Percentiles rank a stretch among this genome's conserved stretches.
Conservation (phyloP, 2,113 vertebrate species). For the Mormyrus iriodes region DNA sequence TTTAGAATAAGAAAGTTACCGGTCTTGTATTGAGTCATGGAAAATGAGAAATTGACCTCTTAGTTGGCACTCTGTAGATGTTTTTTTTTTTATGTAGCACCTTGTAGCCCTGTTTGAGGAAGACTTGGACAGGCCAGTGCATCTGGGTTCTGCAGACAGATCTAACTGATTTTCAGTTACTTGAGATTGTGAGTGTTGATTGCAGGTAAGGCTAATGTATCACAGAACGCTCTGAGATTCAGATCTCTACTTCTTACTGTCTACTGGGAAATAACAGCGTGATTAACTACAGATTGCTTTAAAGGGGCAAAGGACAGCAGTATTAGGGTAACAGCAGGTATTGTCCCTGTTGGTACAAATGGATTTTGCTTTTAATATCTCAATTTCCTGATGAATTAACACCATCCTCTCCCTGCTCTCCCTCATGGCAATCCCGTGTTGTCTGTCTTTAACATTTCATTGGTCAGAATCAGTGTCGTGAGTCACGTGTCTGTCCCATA, state of each 20-base stretch:
- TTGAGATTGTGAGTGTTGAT: background rate
- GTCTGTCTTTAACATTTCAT: background rate
- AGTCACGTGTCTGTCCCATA: background rate
- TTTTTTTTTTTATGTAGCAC: background rate
- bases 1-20: background rate
- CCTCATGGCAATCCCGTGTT: background rate
- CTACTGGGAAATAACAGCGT: slow-evolving; percentile 10
- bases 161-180: background rate
- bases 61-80: background rate
- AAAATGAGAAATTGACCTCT: background rate
- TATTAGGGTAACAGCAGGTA: background rate
- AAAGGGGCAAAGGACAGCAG: background rate
- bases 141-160: background rate
- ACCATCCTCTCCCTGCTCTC: background rate
- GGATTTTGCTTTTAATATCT: background rate
- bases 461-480: background rate
- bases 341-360: background rate
- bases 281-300: slow-evolving; percentile 8
- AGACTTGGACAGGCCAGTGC: background rate
- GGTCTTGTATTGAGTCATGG: background rate
- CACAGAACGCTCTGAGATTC: background rate
- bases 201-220: background rate
- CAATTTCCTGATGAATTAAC: slow-evolving; percentile 4
- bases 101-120: background rate
- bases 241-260: background rate